Evolutionary conservation across 2,888 invertebrate species (phyloP).

Genomic region (Drosophila ustulata): DNA sequence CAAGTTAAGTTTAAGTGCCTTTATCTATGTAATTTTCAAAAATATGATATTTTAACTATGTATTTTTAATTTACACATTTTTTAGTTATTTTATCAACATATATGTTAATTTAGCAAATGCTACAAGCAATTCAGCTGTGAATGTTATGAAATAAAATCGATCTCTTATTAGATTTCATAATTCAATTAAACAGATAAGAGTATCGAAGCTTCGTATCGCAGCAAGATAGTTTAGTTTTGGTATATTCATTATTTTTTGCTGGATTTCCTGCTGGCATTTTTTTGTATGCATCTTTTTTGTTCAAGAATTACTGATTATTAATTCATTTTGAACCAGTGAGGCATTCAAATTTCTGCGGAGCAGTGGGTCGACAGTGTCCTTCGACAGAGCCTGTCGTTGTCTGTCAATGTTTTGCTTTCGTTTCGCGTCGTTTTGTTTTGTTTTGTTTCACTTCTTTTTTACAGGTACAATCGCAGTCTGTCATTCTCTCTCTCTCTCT

Average conservation of each 20-base stretch:
- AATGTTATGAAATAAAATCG: too few species aligned
- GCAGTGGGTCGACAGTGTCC: conserved; percentile 60
- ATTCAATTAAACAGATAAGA: background rate
- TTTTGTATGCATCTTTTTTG: conserved; percentile 61
- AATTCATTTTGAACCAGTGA: conserved; percentile 80
- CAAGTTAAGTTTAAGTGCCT: too few species aligned
- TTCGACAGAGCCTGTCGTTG: conserved; percentile 46
- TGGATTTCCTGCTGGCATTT: conserved; percentile 39
- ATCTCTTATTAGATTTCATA: too few species aligned
- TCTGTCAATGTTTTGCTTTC: conserved; percentile 79
- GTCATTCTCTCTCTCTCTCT: background rate
- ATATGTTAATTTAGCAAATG: too few species aligned
- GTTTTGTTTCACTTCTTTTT: conserved; percentile 54
- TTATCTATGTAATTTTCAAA: too few species aligned
- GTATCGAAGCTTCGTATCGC: conserved; percentile 15
- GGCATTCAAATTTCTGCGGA: conserved; percentile 76
- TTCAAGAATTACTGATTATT: conserved; percentile 81
- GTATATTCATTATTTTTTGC: conserved; percentile 34
- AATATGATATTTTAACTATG: too few species aligned
- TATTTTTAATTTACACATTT: too few species aligned
- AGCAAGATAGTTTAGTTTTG: conserved; percentile 7
- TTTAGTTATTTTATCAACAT: too few species aligned
- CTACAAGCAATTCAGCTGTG: too few species aligned
- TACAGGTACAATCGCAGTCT: conserved; percentile 8
- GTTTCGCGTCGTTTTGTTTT: conserved; percentile 66